Evolutionary conservation across 1,140 invertebrate genomes (phyloP).

Genomic region (Trachymyrmex septentrionalis): DNA sequence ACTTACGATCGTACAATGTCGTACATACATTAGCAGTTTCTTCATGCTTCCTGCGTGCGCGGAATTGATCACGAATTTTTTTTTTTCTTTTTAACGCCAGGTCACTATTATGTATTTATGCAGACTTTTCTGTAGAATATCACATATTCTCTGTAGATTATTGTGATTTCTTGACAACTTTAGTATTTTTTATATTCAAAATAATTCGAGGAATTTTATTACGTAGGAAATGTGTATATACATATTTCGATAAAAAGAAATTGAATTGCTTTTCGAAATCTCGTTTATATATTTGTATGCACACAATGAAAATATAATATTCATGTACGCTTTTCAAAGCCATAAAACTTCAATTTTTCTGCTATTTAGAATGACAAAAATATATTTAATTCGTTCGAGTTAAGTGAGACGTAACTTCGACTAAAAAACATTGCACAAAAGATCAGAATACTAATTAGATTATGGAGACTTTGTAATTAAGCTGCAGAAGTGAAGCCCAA

Average conservation of each 20-base stretch:
- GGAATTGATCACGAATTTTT: constrained; percentile 32
- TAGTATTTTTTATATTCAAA: not conserved
- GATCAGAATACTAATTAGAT: not conserved
- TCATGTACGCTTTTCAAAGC: not conserved
- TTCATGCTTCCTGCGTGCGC: constrained; percentile 50
- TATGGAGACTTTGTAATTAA: constrained; percentile 35
- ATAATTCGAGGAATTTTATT: not conserved
- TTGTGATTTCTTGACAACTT: not conserved
- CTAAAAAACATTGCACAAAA: not conserved
- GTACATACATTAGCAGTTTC: constrained; percentile 64
- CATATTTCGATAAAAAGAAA: not conserved
- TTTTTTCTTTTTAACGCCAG: constrained; percentile 30
- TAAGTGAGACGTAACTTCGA: too few relatives aligned
- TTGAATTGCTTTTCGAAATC: not conserved
- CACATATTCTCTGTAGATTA: not conserved
- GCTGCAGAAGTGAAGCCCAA: constrained; percentile 14
- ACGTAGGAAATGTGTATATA: not conserved
- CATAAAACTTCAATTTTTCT: not conserved
- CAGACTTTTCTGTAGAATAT: not conserved
- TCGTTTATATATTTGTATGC: not conserved
- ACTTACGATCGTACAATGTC: constrained; percentile 47
- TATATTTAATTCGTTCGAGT: not conserved
- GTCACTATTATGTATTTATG: constrained; percentile 7
- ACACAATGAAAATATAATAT: constrained; percentile 5
- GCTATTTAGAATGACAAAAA: not conserved